Evolutionary conservation across 2,797 vertebrate species (phyloP).

Genomic region (Cossypha caffra): DNA sequence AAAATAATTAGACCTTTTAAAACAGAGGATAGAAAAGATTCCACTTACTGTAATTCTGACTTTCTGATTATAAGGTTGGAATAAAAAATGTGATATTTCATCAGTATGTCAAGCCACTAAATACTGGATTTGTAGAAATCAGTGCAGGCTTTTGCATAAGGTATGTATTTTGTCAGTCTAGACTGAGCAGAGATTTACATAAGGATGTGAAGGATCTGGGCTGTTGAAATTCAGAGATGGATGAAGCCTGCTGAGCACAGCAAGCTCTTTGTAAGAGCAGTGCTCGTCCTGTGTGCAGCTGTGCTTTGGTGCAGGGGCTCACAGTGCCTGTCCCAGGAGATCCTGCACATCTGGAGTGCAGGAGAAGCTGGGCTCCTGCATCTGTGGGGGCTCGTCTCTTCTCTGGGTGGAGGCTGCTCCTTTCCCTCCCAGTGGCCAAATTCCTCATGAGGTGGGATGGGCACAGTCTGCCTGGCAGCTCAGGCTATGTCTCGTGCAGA

Average conservation of each 20-base stretch:
- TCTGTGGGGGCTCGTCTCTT: neutral
- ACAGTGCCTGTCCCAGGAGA: neutral
- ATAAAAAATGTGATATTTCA: slow-evolving; percentile 37
- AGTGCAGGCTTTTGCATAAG: neutral
- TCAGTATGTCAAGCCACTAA: slow-evolving; percentile 4
- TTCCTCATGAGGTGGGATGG: neutral
- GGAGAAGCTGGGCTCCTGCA: neutral
- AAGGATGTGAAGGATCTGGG: neutral
- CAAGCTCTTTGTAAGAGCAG: neutral
- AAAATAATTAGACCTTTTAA: slow-evolving; percentile 69
- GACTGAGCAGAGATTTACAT: neutral
- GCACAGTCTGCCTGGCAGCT: neutral
- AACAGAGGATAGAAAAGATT: slow-evolving; percentile 26
- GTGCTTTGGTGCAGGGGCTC: neutral
- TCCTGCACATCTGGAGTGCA: fast-evolving
- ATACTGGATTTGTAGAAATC: neutral
- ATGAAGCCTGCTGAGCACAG: neutral
- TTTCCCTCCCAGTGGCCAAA: neutral
- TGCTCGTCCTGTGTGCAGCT: fast-evolving
- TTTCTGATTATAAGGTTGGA: slow-evolving; percentile 44
- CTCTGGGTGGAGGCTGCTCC: neutral
- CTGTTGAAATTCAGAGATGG: neutral
- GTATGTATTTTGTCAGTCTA: neutral
- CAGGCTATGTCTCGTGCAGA: fast-evolving
- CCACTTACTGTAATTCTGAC: slow-evolving; percentile 31